Base-by-base conservation (phyloP, 2,888 invertebrate species). In the Lomographa bimaculata region DNA sequence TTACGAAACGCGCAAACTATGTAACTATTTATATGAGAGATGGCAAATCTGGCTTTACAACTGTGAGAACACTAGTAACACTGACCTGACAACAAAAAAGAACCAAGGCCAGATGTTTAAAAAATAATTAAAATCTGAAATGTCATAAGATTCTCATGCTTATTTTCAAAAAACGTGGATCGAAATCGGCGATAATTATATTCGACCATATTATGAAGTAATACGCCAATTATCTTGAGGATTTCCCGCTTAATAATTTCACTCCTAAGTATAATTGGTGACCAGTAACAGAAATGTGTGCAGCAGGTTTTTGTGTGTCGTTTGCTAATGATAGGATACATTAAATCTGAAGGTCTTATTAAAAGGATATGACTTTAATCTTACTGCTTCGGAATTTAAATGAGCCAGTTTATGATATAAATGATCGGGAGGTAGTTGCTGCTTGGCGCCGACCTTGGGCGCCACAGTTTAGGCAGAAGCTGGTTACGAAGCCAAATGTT, bases 391-490 rank as follows among this genome's bases (percentile, higher is more conserved):
- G 42, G 63, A 64, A 70, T 73, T 58, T 50, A 60, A 67, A 69
- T 67, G 46, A 69, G 52, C 26, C 49, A 44, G 43, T 61, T 56
- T 60, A 59, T 53, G 48, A 56, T 49, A n/a, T 54, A 50, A 54
- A 53, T 55, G 55, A 51, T 46, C 36, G 50, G 55, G 49, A 55
- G 49, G 63, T 64, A 61, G 59, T 68, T 71, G 56, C 53, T 45
- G 42, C 17, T 24, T 51, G 52, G 47, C 34, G 49, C 33, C 62
- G 78, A 70, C 84, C 84, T 84, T 83, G 83, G 70, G 52, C 57
- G 61, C 64, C 56, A 43, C 42, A 43, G 42, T 23, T 37, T 43
- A 36, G 7, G 26, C 17, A 28, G 23, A 4, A 42, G 9, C 27
- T 7, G 21, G 10, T 25, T 14, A 16, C 18, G 32, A 57, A 54